These are phyloP conservation scores for Leistus spinibarbis DNA, from an alignment of 2,888 invertebrate genomes.

Conservation along the genomic window DNA sequence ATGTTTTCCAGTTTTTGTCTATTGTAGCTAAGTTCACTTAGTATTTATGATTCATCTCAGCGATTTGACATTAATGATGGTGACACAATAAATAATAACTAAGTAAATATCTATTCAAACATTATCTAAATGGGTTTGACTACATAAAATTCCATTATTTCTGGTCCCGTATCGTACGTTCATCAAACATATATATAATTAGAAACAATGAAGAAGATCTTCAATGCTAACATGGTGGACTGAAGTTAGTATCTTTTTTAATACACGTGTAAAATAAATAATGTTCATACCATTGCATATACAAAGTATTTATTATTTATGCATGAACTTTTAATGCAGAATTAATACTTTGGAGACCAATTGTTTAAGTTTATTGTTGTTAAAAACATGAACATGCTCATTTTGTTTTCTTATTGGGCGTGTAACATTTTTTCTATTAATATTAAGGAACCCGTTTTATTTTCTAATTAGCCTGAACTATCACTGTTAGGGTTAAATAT, in stretches of 20 bases:
- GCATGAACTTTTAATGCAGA: background rate
- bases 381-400: background rate
- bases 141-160: background rate
- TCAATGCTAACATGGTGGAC: background rate
- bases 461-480: too few species aligned
- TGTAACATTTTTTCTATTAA: background rate
- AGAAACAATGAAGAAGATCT: background rate
- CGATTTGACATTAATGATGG: background rate
- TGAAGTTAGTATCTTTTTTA: background rate
- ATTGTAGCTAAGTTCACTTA: too few species aligned
- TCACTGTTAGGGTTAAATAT: too few species aligned
- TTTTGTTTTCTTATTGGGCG: background rate
- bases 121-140: background rate
- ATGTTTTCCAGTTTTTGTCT: too few species aligned
- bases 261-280: background rate
- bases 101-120: background rate
- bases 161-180: background rate
- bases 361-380: background rate
- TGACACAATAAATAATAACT: background rate
- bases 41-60: too few species aligned
- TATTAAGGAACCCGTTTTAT: too few species aligned
- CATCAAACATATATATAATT: background rate
- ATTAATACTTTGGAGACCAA: background rate
- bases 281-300: background rate
- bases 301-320: background rate